A percentile compares a stretch with the other conserved stretches of the same genome.
These are phyloP conservation scores for Trematomus bernacchii DNA, from an alignment of 2,797 vertebrate species.

Conservation along the genomic window DNA sequence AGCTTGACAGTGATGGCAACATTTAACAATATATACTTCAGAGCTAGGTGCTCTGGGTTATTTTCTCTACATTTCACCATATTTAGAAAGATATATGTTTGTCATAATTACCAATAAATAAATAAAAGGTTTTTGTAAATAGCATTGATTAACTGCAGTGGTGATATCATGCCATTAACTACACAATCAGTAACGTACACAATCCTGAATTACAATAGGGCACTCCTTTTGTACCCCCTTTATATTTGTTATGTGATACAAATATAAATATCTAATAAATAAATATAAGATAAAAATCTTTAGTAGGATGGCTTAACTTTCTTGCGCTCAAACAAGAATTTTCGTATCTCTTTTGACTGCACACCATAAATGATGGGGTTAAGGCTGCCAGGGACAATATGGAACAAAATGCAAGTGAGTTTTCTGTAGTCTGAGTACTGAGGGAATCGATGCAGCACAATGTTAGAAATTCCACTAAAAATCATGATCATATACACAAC, in stretches of 20 bases:
- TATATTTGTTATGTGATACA: neutral
- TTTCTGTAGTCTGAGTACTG: conserved; percentile 39
- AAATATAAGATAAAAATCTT: no score
- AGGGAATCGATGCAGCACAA: conserved; percentile 54
- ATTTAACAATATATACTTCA: no score
- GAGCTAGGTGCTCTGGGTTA: no score
- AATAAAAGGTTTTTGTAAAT: no score
- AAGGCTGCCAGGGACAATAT: conserved; percentile 46
- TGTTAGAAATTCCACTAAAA: conserved; percentile 8
- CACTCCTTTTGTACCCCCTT: neutral
- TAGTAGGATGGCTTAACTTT: neutral
- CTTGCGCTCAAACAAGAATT: neutral
- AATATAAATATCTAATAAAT: no score
- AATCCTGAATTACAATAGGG: neutral
- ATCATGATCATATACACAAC: conserved; percentile 60
- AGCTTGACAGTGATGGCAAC: no score
- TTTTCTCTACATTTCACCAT: no score
- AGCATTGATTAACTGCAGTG: no score
- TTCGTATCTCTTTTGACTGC: conserved; percentile 38
- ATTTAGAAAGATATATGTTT: no score
- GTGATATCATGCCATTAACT: no score
- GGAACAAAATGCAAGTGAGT: conserved; percentile 32
- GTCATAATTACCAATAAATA: no score
- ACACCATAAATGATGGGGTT: conserved; percentile 58
- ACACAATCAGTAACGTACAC: neutral